Percentiles rank a stretch among this genome's conserved stretches.
phyloP scores from a whole-genome alignment of 2,888 invertebrate species.

The Caenorhabditis macrosperma region DNA sequence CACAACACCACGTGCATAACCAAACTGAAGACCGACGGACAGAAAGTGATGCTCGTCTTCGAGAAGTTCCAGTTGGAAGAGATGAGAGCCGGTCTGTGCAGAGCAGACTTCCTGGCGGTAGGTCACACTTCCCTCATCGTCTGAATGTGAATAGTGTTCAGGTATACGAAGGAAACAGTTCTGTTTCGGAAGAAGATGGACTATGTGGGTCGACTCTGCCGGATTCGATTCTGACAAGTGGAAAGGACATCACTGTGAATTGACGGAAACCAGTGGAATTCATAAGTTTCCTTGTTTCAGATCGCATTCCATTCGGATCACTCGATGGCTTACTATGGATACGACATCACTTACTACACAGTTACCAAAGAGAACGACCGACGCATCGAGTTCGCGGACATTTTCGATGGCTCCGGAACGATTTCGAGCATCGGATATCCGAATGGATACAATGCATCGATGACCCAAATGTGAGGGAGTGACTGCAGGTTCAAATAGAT shows the following conservation, averaged over 20 bases:
- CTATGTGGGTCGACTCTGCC: background rate
- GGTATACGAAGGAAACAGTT: background rate
- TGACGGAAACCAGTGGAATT: background rate
- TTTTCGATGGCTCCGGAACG: conserved; percentile 64
- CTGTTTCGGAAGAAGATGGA: background rate
- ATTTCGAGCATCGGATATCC: conserved; percentile 71
- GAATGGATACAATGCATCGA: conserved; percentile 45
- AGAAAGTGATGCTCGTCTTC: conserved; percentile 59
- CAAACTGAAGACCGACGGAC: conserved; percentile 46
- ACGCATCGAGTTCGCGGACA: conserved; percentile 57
- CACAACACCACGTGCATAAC: conserved; percentile 71
- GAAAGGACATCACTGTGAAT: conserved; percentile 3
- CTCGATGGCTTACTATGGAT: conserved; percentile 61
- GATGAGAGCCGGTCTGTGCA: background rate
- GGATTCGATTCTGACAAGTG: background rate
- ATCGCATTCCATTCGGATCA: conserved; percentile 57
- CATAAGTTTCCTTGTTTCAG: background rate
- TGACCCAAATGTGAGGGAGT: conserved; percentile 43
- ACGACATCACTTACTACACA: conserved; percentile 66
- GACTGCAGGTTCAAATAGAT: background rate
- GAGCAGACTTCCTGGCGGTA: background rate
- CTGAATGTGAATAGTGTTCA: background rate
- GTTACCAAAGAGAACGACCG: conserved; percentile 26
- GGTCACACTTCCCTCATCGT: background rate
- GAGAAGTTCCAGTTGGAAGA: conserved; percentile 1